Base-by-base conservation (phyloP, 2,113 vertebrate genomes). In the Gallinago media region DNA sequence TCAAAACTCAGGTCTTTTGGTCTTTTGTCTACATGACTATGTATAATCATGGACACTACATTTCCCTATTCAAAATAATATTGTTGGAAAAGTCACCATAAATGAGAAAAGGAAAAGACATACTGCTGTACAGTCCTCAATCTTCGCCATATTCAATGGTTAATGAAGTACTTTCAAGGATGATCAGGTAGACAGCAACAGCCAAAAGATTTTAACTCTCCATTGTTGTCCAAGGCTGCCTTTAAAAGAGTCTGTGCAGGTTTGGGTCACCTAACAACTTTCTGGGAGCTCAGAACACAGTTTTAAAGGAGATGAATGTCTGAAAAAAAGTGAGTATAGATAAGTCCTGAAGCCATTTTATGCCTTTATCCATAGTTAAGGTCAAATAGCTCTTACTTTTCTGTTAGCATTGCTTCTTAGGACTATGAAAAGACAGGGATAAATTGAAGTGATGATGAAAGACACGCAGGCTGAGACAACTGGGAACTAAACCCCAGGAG, bases 381-480 rank as follows among this genome's bases (percentile, higher is more conserved):
- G 17, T 82, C 52, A 88, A 82, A 85, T 49, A 85, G 9, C 19
- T 85, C 85, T 78, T 81, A 46, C 27, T 92, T 75, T 93, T 38
- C 32, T 93, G 27, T 75, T 90, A 82, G 1, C 12, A 46, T 55
- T 67, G 27, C 29, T 89, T 74, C 77, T 74, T 66, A 65, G 27
- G 65, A 62, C 55, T 73, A 38, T 62, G 68, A 77, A 87, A 80
- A 74, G 55, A 62, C 40, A 65, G n/a, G 12, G 46, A 26, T 81
- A 86, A 72, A 79, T 72, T 80, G 74, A 20, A 68, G 27, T 84
- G 36, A 61, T 80, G 38, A 79, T 72, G 63, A 84, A 94, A 86
- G 63, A 38, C 6, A 3, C 21, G 32, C 63, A 21, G 34, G 11
- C 32, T 95, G 42, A 12, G 70, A 52, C 36, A 89, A 20, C 32